phyloP scores from a whole-genome alignment of 2,888 invertebrate genomes.

The Pristionchus japonicus region DNA sequence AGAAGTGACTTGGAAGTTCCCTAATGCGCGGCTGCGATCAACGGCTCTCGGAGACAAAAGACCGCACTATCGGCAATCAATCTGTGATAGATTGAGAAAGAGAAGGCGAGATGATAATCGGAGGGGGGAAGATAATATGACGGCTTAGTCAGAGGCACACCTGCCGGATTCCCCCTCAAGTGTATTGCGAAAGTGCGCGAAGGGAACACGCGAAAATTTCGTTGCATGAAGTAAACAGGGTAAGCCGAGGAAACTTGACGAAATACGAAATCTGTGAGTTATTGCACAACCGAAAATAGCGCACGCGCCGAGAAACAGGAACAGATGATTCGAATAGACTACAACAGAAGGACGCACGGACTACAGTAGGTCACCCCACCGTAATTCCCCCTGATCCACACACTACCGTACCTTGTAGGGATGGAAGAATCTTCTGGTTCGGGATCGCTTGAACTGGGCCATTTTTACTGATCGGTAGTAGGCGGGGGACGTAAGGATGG shows the following conservation, averaged over 20 bases:
- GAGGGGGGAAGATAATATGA: constrained; percentile 13
- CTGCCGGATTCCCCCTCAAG: neutral
- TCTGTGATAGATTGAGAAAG: constrained; percentile 24
- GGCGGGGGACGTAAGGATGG: neutral
- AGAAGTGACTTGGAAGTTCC: neutral
- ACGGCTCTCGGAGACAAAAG: neutral
- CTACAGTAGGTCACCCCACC: neutral
- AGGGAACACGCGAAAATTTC: neutral
- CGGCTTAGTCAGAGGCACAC: neutral
- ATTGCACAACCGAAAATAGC: neutral
- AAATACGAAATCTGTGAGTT: neutral
- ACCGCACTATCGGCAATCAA: neutral
- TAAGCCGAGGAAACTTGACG: neutral
- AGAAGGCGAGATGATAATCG: neutral
- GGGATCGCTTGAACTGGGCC: constrained; percentile 55
- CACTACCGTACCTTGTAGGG: constrained; percentile 57
- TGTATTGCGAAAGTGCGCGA: constrained; percentile 24
- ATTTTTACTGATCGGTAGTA: constrained; percentile 49
- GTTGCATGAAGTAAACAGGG: constrained; percentile 9
- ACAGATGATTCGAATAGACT: neutral
- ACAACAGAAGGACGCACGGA: neutral
- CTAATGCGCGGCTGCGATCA: neutral
- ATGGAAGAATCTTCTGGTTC: constrained; percentile 62
- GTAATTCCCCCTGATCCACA: no score
- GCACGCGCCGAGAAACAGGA: neutral